Percentiles rank a stretch among this genome's conserved stretches.
Conservation (phyloP, 2,113 vertebrate genomes). For the Tapirus terrestris region DNA sequence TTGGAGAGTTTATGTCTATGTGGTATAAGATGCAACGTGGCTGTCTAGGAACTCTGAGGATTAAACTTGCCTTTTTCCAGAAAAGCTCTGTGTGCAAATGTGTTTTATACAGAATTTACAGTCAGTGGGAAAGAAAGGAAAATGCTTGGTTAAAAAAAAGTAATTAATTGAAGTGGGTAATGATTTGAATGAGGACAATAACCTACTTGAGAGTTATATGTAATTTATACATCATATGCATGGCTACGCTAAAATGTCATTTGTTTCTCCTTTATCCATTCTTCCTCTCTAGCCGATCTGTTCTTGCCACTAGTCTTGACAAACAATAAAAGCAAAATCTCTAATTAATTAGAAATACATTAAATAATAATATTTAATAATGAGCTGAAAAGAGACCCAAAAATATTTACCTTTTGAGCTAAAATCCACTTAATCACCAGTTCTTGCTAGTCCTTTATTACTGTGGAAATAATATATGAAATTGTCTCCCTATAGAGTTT, state of each 20-base stretch:
- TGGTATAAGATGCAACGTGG: background rate
- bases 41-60: background rate
- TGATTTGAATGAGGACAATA: conserved; percentile 46
- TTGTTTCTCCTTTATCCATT: conserved; percentile 61
- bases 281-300: conserved; percentile 51
- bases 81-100: conserved; percentile 23
- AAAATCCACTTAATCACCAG: background rate
- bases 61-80: conserved; percentile 9
- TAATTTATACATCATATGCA: conserved; percentile 47
- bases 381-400: background rate
- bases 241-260: conserved; percentile 55
- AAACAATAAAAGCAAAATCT: conserved; percentile 53
- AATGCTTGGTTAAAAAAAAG: conserved; percentile 19
- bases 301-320: conserved; percentile 59
- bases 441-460: conserved; percentile 24
- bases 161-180: conserved; percentile 60
- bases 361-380: conserved; percentile 66
- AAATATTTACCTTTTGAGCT: conserved; percentile 39
- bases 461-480: background rate
- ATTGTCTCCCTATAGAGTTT: background rate
- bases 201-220: conserved; percentile 7
- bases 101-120: conserved; percentile 43
- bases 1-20: background rate
- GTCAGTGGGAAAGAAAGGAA: background rate
- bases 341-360: conserved; percentile 46